Base-by-base conservation (phyloP, 2,888 invertebrate species). In the Campoletis raptor region DNA sequence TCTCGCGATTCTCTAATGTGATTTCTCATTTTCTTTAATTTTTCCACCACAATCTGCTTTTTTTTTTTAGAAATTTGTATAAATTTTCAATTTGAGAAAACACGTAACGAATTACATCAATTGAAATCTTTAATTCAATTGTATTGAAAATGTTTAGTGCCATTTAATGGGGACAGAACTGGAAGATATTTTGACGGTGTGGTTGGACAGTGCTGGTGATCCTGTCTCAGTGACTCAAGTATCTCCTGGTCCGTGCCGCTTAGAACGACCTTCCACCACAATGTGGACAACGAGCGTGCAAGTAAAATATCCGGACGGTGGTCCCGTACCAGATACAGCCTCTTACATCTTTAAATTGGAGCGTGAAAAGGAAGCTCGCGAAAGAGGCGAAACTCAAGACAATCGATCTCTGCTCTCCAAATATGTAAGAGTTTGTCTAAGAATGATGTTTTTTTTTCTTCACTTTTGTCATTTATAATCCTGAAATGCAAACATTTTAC, bases 361-460 rank as follows among this genome's bases (percentile, higher is more conserved):
- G 93, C 95, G 97, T 82, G 99, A 99, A 94, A 97, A 98, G 90
- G 97, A 98, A 94, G 97, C 98, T 0, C 96, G 97, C 89, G 98
- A 98, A 93, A 97, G 97, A 87, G 98, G 98, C 36, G 98, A 99
- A 91, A 95, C 97, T 36, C 98, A 98, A 92, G 99, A 99, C 93
- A 99, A 98, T 94, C 96, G 99, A 92, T 98, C 99, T 70, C 99
- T 99, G 95, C 96, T 99, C 90, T 98, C 98, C 4, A 99, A 99
- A 99, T 99, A 99, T 95, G 99, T 99, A 96, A 97, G 98, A 95
- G 66, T 48, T 52, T 48, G 45, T 12, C 10, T 12, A 24, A 24
- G 1, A 8, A 21, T n/a, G 3, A 30, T 30, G 30, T 30, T 30
- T 10, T 42, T 45, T 5, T 76, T 57, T 30, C 3, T 54, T 37